Evolutionary conservation across 2,797 vertebrate species (phyloP), one percentile per base, ranked within the genome.

Genomic region (Cottoperca gobio): DNA sequence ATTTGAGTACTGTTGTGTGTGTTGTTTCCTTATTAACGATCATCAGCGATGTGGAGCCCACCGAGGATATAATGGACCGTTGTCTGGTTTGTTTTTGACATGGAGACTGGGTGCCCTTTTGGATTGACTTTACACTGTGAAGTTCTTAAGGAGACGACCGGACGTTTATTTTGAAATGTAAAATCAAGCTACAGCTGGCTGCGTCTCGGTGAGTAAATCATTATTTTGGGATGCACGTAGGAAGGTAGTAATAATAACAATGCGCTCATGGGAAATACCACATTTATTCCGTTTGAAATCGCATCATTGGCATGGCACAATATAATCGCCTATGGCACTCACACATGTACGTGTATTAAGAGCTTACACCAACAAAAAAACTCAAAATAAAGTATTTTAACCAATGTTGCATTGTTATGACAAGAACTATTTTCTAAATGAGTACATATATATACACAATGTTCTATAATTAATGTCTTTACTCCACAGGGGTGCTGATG

Each of bases 401-500:
- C 37, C n/a, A 52, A 19, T 59, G 26, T 45, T 46, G 28, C 28
- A 59, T 58, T 58, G 63, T 31, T 45, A 48, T 40, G 16, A 37
- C 10, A 73, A 5, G 2, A 37, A 23, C 3, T 40, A 33, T 35
- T 35, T 24, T 33, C 21, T 43, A 31, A 71, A 54, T 48, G 1
- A 57, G 70, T 26, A 33, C 52, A 74, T 2, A 45, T 28, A 21
- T 19, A 48, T 19, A 46, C 23, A 70, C 23, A 70, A 11, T 48
- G 35, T 58, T 60, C 39, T 65, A 17, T 65, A 70, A 78, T 69
- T 68, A 0, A 63, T 84, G 66, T 84, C 23, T 88, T 67, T 54
- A 57, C 65, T 80, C 82, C 69, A 66, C 80, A 92, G 91, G 77
- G 60, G 33, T 64, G 35, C 52, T 79, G 76, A 26, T 78, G 83